Base-by-base conservation (phyloP, 2,888 invertebrate species). In the Galerucella pusilla region DNA sequence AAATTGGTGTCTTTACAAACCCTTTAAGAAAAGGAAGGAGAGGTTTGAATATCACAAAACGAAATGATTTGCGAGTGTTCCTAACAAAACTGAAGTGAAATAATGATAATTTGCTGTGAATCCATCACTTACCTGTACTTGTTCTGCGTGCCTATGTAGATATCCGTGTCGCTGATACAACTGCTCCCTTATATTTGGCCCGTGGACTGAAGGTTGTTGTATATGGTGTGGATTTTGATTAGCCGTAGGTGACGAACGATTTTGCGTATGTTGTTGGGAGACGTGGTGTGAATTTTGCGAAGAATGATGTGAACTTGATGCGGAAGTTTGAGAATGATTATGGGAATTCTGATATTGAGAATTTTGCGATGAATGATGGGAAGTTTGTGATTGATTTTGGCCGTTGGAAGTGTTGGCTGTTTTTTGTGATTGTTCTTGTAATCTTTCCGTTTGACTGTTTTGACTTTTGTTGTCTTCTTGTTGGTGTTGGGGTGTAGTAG, bases 401-500 rank as follows among this genome's bases (percentile, higher is more conserved):
- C 52, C 49, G 54, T 42, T 68, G 45, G 79, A 67, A 76, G 59
- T 78, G 49, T 70, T 61, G 2, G 75, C 52, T 42, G 79, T 76
- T 57, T 79, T 77, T 73, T 78, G 80, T 10, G 68, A 68, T 14
- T 71, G 77, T 70, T 81, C 81, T 67, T 80, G 80, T 57, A 69
- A 87, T 63, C 88, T 88, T 20, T 85, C 82, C 71, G 88, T 85
- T 77, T 89, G 88, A 9, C 88, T 88, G 59, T 88, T 83, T 73
- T 89, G 89, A n/a, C 88, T 80, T 60, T 88, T 87, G 45, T 89
- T 89, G 75, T 84, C 83, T 49, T 85, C 84, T 0, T 89, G 90
- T 65, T 64, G 69, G 81, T 89, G 90, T 61, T 64, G 69, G 81
- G 89, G 89, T 81, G 81, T 78, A 64, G 83, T 84, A 1, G 82